Evolutionary conservation across 2,888 invertebrate species (phyloP), one percentile per base, ranked within the genome.

Genomic region (Acronicta alni): DNA sequence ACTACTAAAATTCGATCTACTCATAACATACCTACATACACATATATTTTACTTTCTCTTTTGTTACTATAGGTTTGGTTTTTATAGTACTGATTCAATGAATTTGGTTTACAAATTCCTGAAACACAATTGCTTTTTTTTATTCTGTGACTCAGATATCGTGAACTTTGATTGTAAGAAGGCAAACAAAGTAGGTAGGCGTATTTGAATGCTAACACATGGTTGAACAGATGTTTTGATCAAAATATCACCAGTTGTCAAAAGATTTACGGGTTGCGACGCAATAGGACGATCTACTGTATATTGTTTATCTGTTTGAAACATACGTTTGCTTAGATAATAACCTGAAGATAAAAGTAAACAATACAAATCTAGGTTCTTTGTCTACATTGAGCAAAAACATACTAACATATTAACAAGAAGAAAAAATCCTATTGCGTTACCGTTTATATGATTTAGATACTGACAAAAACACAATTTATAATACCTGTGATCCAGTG

Each of bases 61-160:
- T 32, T 32, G 35, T 35, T 7, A n/a, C 35, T 35, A 7, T 35
- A 35, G 5, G n/a, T 35, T n/a, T n/a, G n/a, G n/a, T 35, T 5
- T 32, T 1, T 5, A 14, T 1, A 39, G 14, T 8, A 18, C 14
- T 14, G 6, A 42, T n/a, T 41, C 9, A 20, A 16, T 16, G 1
- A 10, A 59, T 51, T 66, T 46, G 32, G 38, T 47, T 66, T 46
- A 30, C 39, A 51, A 55, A 67, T 66, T 66, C 39, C 14, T 55
- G 32, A 35, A 51, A 47, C 10, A 42, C 42, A 43, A 32, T 43
- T 37, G 20, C 23, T 14, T 44, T 10, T 54, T 48, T 51, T 47
- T 14, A 15, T 65, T 49, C 12, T 8, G 32, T 59, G 58, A 69
- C 35, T 69, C 65, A 65, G 17, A 16, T 17, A 44, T 26, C 32